phyloP scores from a whole-genome alignment of 2,113 vertebrate species.

The Mugil cephalus region DNA sequence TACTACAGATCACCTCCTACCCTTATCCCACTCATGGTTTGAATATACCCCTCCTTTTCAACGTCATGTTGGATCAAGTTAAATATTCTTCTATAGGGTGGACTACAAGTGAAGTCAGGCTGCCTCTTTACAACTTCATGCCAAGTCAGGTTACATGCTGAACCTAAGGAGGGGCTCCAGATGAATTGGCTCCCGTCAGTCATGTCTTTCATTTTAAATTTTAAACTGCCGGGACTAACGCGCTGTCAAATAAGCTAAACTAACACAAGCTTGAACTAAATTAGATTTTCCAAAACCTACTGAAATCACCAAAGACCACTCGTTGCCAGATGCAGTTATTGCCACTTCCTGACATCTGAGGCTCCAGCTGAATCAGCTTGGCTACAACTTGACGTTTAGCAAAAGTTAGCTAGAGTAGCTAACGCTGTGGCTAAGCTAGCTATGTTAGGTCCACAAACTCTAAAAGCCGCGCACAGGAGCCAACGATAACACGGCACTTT shows the following conservation, averaged over 20 bases:
- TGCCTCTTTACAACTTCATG: not conserved
- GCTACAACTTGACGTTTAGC: slow-evolving; percentile 55
- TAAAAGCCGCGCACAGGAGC: not conserved
- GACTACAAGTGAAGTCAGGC: too few species aligned
- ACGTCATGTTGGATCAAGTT: not conserved
- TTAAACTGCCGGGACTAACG: not conserved
- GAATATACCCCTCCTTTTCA: not conserved
- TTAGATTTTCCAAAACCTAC: not conserved
- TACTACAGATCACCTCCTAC: not conserved
- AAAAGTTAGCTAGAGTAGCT: slow-evolving; percentile 71
- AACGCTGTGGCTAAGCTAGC: slow-evolving; percentile 54
- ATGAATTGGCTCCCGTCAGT: not conserved
- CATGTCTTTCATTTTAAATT: not conserved
- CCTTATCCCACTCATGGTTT: not conserved
- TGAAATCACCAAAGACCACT: not conserved
- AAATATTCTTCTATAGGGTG: not conserved
- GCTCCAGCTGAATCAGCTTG: slow-evolving; percentile 32
- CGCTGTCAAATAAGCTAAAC: not conserved
- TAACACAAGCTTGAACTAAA: too few species aligned
- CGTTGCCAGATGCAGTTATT: not conserved
- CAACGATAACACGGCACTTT: rapidly evolving
- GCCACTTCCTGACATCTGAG: not conserved
- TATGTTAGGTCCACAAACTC: slow-evolving; percentile 11
- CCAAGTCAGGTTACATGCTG: not conserved
- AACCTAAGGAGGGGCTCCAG: not conserved